Percentiles rank a stretch among this genome's conserved stretches.
phyloP scores from a whole-genome alignment of 1,140 invertebrate species.

The Coelopa frigida region DNA sequence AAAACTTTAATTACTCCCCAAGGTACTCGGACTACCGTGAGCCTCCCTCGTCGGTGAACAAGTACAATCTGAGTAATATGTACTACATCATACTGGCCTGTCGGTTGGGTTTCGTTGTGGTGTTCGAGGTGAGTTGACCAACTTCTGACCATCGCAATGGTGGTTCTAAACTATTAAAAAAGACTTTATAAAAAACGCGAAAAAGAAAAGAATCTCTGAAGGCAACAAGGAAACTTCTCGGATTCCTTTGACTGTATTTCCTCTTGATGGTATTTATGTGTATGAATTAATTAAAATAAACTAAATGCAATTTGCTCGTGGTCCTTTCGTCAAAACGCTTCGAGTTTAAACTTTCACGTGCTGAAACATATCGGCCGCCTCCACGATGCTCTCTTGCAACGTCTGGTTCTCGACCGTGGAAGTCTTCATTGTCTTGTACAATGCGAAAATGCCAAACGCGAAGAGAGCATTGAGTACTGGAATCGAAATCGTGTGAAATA shows the following conservation, averaged over 20 bases:
- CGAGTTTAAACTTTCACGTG: constrained; percentile 30
- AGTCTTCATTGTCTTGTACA: constrained; percentile 31
- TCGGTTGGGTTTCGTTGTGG: constrained; percentile 80
- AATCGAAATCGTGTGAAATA: too few relatives aligned
- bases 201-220: too few relatives aligned
- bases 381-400: constrained; percentile 31
- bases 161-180: too few relatives aligned
- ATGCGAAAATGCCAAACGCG: constrained; percentile 30
- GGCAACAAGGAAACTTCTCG: neutral
- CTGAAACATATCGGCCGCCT: constrained; percentile 33
- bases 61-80: constrained; percentile 66
- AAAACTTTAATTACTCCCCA: neutral
- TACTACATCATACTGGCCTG: constrained; percentile 90
- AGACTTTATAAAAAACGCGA: too few relatives aligned
- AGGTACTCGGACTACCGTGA: constrained; percentile 76
- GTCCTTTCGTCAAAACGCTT: neutral
- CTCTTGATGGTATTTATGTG: constrained; percentile 6
- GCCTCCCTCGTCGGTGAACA: constrained; percentile 55
- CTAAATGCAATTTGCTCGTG: neutral
- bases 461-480: constrained; percentile 31
- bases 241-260: neutral
- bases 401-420: constrained; percentile 29
- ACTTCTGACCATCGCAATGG: too few relatives aligned
- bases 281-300: neutral
- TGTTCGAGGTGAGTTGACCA: constrained; percentile 84